Evolutionary conservation across 1,140 invertebrate species (phyloP).

Genomic region (Acromyrmex echinatior): DNA sequence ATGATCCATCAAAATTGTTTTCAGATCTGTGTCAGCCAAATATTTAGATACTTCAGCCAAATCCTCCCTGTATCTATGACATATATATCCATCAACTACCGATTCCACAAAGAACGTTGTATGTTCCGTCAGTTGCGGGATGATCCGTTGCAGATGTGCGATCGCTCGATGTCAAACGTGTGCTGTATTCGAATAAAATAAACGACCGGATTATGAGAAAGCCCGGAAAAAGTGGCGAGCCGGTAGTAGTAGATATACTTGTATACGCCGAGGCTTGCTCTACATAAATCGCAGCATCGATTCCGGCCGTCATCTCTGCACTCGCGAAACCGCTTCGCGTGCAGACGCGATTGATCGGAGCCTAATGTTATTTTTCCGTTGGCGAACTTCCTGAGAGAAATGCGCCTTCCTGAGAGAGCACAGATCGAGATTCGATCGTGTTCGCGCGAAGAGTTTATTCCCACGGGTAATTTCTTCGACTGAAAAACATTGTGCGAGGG

Average conservation of each 20-base stretch:
- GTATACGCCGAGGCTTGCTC: neutral
- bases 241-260: neutral
- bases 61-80: neutral
- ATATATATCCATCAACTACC: neutral
- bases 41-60: no score
- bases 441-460: conserved; percentile 37
- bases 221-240: neutral
- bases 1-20: no score
- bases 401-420: neutral
- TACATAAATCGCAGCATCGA: neutral
- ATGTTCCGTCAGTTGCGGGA: neutral
- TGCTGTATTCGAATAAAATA: conserved; percentile 22
- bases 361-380: conserved; percentile 61
- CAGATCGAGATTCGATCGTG: conserved; percentile 8
- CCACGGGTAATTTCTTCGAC: conserved; percentile 58
- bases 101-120: neutral
- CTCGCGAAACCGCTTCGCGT: neutral
- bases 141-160: neutral
- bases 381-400: conserved; percentile 18
- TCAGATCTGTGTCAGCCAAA: no score
- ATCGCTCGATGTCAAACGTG: neutral
- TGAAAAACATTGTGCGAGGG: conserved; percentile 53
- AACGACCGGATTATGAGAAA: conserved; percentile 8
- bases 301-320: neutral
- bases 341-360: conserved; percentile 49